Conservation (phyloP, 1,140 invertebrate species). For the Eubasilissa regina region DNA sequence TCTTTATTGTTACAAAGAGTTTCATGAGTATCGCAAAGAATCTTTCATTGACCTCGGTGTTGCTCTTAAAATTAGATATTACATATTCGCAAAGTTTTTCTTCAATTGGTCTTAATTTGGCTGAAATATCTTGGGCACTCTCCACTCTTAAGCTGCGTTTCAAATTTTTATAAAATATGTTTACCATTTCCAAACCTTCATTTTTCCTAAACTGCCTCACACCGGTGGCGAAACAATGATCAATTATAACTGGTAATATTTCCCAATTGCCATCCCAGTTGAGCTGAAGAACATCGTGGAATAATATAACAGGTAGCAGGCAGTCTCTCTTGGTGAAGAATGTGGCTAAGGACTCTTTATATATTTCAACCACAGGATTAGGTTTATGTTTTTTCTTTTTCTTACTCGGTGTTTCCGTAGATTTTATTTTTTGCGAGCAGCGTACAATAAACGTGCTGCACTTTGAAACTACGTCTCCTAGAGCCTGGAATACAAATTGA, state of each 20-base stretch:
- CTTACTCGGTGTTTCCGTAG: conserved; percentile 59
- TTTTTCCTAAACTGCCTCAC: conserved; percentile 76
- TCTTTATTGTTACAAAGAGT: conserved; percentile 49
- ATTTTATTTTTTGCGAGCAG: conserved; percentile 72
- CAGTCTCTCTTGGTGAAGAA: conserved; percentile 78
- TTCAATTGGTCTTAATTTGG: conserved; percentile 49
- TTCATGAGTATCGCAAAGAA: conserved; percentile 56
- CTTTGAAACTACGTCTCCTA: conserved; percentile 78
- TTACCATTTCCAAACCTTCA: conserved; percentile 77
- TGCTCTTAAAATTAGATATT: conserved; percentile 35
- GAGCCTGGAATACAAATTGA: conserved; percentile 77
- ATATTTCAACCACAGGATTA: conserved; percentile 69
- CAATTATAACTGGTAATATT: conserved; percentile 72
- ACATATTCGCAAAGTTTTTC: conserved; percentile 42
- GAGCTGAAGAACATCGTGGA: conserved; percentile 76
- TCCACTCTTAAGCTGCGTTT: conserved; percentile 62
- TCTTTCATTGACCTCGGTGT: conserved; percentile 50
- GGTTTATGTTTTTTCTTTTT: conserved; percentile 65
- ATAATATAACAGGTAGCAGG: conserved; percentile 76
- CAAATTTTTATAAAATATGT: conserved; percentile 75
- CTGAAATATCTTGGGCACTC: conserved; percentile 37
- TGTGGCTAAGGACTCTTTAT: conserved; percentile 71
- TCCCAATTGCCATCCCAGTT: conserved; percentile 77
- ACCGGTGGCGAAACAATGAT: conserved; percentile 75
- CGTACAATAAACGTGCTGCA: conserved; percentile 79